A percentile compares a stretch with the other conserved stretches of the same genome.
Evolutionary conservation across 2,113 vertebrate genomes (phyloP).

Genomic region (Anthoscopus minutus): DNA sequence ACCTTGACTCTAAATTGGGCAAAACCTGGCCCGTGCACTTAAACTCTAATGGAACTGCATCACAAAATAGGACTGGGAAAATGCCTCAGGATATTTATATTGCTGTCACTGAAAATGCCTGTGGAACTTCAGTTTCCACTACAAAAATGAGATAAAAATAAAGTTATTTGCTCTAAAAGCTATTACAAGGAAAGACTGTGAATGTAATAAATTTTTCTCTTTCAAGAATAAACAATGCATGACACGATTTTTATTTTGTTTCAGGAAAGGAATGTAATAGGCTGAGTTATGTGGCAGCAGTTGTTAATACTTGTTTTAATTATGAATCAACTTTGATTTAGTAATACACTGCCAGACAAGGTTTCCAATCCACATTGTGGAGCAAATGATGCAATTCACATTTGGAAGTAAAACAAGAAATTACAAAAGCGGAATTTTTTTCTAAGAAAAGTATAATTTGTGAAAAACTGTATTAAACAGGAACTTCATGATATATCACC

Average conservation of each 20-base stretch:
- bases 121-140: neutral
- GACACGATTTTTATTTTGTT: constrained; percentile 7
- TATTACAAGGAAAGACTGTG: neutral
- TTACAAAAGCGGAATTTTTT: neutral
- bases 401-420: neutral
- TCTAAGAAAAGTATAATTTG: neutral
- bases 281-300: neutral
- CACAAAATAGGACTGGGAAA: neutral
- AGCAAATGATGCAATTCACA: neutral
- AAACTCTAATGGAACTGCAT: neutral
- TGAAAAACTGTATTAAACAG: neutral
- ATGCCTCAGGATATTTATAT: neutral
- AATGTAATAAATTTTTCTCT: neutral
- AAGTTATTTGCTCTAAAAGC: neutral
- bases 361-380: neutral
- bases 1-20: neutral
- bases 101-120: neutral
- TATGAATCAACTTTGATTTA: neutral
- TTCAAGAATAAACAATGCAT: neutral
- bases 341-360: neutral
- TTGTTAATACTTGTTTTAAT: constrained; percentile 22
- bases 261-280: neutral
- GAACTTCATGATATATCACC: neutral
- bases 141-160: neutral
- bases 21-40: neutral